A percentile compares a stretch with the other conserved stretches of the same genome.
Evolutionary conservation across 2,113 vertebrate species (phyloP).

Genomic region (Candoia aspera): DNA sequence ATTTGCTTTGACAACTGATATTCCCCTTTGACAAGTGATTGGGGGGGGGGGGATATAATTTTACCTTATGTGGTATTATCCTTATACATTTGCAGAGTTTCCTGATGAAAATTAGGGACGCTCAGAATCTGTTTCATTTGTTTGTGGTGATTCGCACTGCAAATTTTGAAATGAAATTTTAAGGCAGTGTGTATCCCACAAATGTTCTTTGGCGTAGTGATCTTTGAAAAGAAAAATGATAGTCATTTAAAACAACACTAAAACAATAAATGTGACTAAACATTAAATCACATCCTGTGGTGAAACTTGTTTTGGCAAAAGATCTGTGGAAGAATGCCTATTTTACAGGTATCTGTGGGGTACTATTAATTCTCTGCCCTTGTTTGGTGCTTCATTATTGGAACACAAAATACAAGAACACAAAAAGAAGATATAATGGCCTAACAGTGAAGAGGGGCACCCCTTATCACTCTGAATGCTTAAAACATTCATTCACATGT

Average conservation of each 20-base stretch:
- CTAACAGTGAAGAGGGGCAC: neutral
- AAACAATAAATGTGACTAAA: neutral
- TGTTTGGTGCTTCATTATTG: neutral
- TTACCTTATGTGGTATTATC: neutral
- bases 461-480: neutral
- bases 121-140: neutral
- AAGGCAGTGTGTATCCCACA: neutral
- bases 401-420: neutral
- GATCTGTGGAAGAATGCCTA: neutral
- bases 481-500: neutral
- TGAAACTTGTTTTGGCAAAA: neutral
- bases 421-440: neutral
- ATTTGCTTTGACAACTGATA: neutral
- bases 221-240: neutral
- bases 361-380: neutral
- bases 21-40: neutral
- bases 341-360: neutral
- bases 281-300: neutral
- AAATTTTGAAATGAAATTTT: neutral
- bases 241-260: neutral
- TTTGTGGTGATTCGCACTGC: neutral
- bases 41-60: neutral
- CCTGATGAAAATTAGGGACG: neutral
- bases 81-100: neutral
- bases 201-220: neutral